These are phyloP conservation scores for Tribolium madens DNA, from an alignment of 1,140 invertebrate species.

Conservation along the genomic window DNA sequence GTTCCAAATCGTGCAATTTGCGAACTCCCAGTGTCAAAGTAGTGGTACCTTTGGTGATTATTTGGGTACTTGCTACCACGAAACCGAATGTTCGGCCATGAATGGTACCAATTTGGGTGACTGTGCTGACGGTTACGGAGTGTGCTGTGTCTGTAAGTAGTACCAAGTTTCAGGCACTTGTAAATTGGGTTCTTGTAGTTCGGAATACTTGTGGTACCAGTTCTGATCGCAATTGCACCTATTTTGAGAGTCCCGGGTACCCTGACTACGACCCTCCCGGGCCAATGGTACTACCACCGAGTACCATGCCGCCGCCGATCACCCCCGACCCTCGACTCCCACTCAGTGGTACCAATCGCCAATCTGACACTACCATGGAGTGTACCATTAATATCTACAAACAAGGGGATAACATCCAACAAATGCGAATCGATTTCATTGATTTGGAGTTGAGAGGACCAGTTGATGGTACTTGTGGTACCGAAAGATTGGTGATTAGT, in stretches of 20 bases:
- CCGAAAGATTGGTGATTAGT: slow-evolving; percentile 77
- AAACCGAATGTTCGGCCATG: slow-evolving; percentile 72
- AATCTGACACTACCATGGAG: slow-evolving; percentile 66
- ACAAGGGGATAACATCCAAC: slow-evolving; percentile 70
- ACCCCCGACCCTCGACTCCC: slow-evolving; percentile 57
- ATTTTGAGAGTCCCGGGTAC: slow-evolving; percentile 73
- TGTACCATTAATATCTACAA: slow-evolving; percentile 76
- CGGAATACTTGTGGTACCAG: slow-evolving; percentile 70
- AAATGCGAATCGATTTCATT: slow-evolving; percentile 77
- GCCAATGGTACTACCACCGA: slow-evolving; percentile 57
- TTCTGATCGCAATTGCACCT: slow-evolving; percentile 62
- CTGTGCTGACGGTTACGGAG: slow-evolving; percentile 79
- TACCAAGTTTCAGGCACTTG: not conserved
- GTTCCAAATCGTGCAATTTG: slow-evolving; percentile 80
- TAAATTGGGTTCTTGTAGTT: slow-evolving; percentile 65
- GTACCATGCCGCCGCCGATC: slow-evolving; percentile 50
- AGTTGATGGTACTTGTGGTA: slow-evolving; percentile 74
- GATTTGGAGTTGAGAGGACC: slow-evolving; percentile 78
- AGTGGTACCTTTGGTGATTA: slow-evolving; percentile 66
- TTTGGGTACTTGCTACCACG: slow-evolving; percentile 77
- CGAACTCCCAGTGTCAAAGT: slow-evolving; percentile 73
- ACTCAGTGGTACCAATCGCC: slow-evolving; percentile 46
- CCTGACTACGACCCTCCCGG: slow-evolving; percentile 64
- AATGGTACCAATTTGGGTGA: slow-evolving; percentile 74
- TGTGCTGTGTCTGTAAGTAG: slow-evolving; percentile 60